Base-by-base conservation (phyloP, 2,888 invertebrate genomes). In the Gryllus longicercus region DNA sequence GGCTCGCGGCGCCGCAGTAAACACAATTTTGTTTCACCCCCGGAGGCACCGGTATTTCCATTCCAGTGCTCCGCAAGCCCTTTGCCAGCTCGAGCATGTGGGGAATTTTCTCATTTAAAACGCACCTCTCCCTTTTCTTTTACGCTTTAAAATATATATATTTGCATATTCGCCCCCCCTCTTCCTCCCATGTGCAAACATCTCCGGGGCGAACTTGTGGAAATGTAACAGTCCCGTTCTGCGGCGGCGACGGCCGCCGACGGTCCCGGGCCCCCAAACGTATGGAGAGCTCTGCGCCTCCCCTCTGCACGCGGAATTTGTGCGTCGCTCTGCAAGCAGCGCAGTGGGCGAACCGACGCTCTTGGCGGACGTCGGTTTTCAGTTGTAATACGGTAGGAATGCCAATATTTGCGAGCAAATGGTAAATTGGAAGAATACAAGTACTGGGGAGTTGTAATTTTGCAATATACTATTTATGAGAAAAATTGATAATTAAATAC, bases 11-110 rank as follows among this genome's bases (percentile, higher is more conserved):
- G 63, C 63, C 63, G 63, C 63, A 63, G n/a, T 63, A 63, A 63
- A 63, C 63, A 63, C 63, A 63, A 63, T 63, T 63, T n/a, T 63
- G 63, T 63, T 63, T 63, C 63, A n/a, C 63, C 63, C 63, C 63
- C 63, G 16, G 63, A 63, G 63, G 12, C 63, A 63, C 63, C 63
- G 63, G 63, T 63, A 63, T 63, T 63, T 63, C 11, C 63, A 63
- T 63, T 63, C 16, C 63, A 63, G 63, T n/a, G 12, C 63, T 63
- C 63, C 63, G 14, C 16, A 14, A 63, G n/a, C 16, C 63, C 63
- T 14, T 14, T n/a, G 63, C 16, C 63, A 18, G 63, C 63, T n/a
- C 16, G 14, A 63, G n/a, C 63, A 63, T 63, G 63, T 63, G 63
- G 63, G 63, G 63, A 63, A 63, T 63, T 63, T 63, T 63, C 63